These are phyloP conservation scores for Mechanitis messenoides DNA, from an alignment of 2,888 invertebrate species.

Conservation along the genomic window DNA sequence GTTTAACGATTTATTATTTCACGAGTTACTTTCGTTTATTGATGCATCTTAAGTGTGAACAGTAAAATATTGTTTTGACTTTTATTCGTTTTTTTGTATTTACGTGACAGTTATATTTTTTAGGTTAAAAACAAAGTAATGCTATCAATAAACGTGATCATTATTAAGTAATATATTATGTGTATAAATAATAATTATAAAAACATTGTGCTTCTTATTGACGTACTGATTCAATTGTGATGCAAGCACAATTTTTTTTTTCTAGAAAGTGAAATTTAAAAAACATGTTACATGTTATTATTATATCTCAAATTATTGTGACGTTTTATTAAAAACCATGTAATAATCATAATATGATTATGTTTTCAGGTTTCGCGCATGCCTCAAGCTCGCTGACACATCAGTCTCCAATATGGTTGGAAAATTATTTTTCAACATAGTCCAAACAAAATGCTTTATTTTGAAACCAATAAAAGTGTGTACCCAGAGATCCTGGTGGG, in stretches of 20 bases:
- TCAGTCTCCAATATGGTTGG: slow-evolving; percentile 93
- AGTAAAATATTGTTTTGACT: neutral
- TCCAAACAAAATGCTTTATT: slow-evolving; percentile 95
- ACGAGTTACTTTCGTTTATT: slow-evolving; percentile 7
- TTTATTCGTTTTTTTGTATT: neutral
- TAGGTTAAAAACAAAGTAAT: too few species aligned
- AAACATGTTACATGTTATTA: too few species aligned
- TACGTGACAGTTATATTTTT: neutral
- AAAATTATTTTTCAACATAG: slow-evolving; percentile 94
- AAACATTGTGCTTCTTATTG: too few species aligned
- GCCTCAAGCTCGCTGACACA: slow-evolving; percentile 90
- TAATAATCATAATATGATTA: neutral
- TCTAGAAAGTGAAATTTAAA: too few species aligned
- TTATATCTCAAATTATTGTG: too few species aligned
- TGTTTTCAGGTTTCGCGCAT: slow-evolving; percentile 89
- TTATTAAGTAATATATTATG: too few species aligned
- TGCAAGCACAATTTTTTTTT: too few species aligned
- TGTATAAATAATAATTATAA: too few species aligned
- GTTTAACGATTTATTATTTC: slow-evolving; percentile 4
- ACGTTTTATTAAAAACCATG: too few species aligned
- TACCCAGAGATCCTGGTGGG: slow-evolving; percentile 86
- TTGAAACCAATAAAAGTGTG: slow-evolving; percentile 88
- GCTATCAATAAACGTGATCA: too few species aligned
- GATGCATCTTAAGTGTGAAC: slow-evolving; percentile 1
- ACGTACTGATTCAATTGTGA: too few species aligned